A percentile compares a stretch with the other conserved stretches of the same genome.
These are phyloP conservation scores for Neosalanx taihuensis DNA, from an alignment of 2,797 vertebrate genomes.

Conservation along the genomic window DNA sequence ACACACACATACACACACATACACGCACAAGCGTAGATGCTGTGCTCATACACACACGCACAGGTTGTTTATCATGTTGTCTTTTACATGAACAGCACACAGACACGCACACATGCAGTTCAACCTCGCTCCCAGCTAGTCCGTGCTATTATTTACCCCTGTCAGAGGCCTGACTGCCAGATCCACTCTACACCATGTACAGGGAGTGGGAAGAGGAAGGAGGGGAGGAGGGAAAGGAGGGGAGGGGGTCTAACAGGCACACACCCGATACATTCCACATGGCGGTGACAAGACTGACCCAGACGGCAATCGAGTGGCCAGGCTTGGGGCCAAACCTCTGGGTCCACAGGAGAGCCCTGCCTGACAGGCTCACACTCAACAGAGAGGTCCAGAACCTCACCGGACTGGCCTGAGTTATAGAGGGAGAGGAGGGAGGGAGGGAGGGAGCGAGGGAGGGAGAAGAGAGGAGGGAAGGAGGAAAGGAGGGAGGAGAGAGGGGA, in stretches of 20 bases:
- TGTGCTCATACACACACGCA: background rate
- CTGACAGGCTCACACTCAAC: background rate
- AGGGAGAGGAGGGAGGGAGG: background rate
- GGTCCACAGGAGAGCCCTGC: background rate
- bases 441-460: too few relatives aligned
- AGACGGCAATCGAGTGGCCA: background rate
- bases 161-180: background rate
- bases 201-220: too few relatives aligned
- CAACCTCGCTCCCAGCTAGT: background rate
- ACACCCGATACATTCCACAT: background rate
- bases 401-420: background rate
- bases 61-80: too few relatives aligned
- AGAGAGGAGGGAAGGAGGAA: too few relatives aligned
- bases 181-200: background rate
- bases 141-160: background rate
- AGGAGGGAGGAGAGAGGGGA: too few relatives aligned
- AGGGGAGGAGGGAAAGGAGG: too few relatives aligned
- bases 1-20: too few relatives aligned
- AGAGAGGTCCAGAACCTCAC: background rate
- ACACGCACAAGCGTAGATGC: background rate
- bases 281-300: background rate
- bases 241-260: background rate
- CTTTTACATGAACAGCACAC: background rate
- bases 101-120: background rate
- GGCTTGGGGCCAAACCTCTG: background rate